phyloP scores from a whole-genome alignment of 2,888 invertebrate genomes.

The Cheilosia impressa region DNA sequence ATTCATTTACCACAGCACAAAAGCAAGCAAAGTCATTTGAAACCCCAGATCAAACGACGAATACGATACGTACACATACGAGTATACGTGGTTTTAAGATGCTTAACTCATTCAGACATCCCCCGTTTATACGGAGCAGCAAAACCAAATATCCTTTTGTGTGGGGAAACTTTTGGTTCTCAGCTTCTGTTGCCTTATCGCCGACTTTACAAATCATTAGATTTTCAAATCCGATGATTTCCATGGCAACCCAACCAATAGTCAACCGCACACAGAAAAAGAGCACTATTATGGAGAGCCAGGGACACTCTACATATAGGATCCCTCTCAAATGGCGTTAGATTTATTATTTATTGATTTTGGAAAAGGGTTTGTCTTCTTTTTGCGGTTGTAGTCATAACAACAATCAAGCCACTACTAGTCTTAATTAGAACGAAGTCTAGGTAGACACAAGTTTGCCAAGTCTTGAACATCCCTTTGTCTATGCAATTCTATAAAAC shows the following conservation, averaged over 20 bases:
- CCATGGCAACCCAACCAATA: constrained; percentile 73
- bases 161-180: constrained; percentile 22
- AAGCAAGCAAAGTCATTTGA: constrained; percentile 4
- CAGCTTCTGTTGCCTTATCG: constrained; percentile 77
- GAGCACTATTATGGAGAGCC: background rate
- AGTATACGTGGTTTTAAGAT: constrained; percentile 17
- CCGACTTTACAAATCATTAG: constrained; percentile 81
- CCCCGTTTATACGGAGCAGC: constrained; percentile 18
- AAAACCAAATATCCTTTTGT: constrained; percentile 32
- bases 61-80: background rate
- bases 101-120: constrained; percentile 36
- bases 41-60: constrained; percentile 40
- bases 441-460: constrained; percentile 31
- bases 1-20: constrained; percentile 20
- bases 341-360: constrained; percentile 64
- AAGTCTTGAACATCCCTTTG: constrained; percentile 31
- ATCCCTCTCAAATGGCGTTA: constrained; percentile 16
- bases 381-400: constrained; percentile 4
- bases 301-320: background rate
- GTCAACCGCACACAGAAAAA: background rate
- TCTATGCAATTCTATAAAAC: background rate
- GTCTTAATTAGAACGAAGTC: constrained; percentile 36
- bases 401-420: constrained; percentile 7
- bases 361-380: background rate
- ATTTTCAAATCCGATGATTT: constrained; percentile 82